phyloP scores from a whole-genome alignment of 2,797 vertebrate genomes.

The Discoglossus pictus region DNA sequence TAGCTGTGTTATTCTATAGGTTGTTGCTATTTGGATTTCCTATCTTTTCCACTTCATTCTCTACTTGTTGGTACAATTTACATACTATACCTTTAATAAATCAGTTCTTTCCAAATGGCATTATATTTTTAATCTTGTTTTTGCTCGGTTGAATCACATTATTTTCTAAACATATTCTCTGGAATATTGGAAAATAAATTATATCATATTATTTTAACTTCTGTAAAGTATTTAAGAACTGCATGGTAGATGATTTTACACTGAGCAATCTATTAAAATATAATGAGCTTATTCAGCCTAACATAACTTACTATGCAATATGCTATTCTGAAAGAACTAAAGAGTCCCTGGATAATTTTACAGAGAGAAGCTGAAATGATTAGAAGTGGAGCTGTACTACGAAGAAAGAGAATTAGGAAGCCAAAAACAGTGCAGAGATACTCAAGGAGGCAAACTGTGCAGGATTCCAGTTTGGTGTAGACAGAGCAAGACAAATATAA shows the following conservation, averaged over 20 bases:
- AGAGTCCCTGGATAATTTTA: constrained; percentile 1
- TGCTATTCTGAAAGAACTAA: background rate
- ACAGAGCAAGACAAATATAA: too few relatives aligned
- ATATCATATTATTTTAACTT: background rate
- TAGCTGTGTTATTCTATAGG: too few relatives aligned
- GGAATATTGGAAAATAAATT: background rate
- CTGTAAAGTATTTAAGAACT: constrained; percentile 4
- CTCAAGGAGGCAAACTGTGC: too few relatives aligned
- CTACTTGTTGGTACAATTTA: too few relatives aligned
- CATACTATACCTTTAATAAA: too few relatives aligned
- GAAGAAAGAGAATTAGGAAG: background rate
- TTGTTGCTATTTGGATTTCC: too few relatives aligned
- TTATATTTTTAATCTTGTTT: constrained; percentile 2
- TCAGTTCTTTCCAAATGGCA: background rate
- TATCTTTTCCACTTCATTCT: too few relatives aligned
- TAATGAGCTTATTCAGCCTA: constrained; percentile 3
- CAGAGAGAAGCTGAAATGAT: background rate
- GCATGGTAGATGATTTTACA: constrained; percentile 13
- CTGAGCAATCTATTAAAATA: constrained; percentile 8
- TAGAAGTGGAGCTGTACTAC: background rate
- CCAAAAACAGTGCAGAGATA: too few relatives aligned
- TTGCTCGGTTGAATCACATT: constrained; percentile 1
- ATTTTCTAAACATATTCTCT: too few relatives aligned
- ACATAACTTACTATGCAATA: constrained; percentile 12
- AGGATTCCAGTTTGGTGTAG: too few relatives aligned